phyloP scores from a whole-genome alignment of 1,140 invertebrate species.

The Lethocerus indicus region DNA sequence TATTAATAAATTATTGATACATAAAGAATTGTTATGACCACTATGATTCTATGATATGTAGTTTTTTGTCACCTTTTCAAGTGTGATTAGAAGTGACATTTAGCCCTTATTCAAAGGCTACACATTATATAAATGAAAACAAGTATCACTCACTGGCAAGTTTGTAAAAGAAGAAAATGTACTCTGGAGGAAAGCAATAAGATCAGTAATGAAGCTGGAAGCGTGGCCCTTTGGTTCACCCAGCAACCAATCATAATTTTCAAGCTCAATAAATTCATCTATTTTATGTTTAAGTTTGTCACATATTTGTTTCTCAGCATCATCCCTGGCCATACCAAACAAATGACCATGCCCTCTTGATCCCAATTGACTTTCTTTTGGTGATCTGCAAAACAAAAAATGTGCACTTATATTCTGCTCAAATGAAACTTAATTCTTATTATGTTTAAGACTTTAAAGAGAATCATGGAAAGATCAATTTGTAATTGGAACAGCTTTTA shows the following conservation, averaged over 20 bases:
- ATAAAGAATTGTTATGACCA: too few relatives aligned
- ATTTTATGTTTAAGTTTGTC: conserved; percentile 84
- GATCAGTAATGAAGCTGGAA: conserved; percentile 85
- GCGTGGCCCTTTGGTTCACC: conserved; percentile 80
- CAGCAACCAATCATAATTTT: conserved; percentile 90
- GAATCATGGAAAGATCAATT: too few relatives aligned
- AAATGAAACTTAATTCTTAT: not conserved
- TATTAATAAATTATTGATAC: not conserved
- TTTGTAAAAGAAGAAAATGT: conserved; percentile 87
- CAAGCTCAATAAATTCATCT: conserved; percentile 84
- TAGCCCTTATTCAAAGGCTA: not conserved
- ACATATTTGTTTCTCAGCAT: conserved; percentile 94
- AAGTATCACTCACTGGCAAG: conserved; percentile 50
- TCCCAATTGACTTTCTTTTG: conserved; percentile 34
- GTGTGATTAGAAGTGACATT: not conserved
- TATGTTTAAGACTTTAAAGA: too few relatives aligned
- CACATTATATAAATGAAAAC: too few relatives aligned
- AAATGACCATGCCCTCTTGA: conserved; percentile 53
- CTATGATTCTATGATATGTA: too few relatives aligned
- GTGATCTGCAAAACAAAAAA: conserved; percentile 22
- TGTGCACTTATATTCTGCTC: not conserved
- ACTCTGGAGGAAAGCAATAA: conserved; percentile 86
- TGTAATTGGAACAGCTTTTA: too few relatives aligned
- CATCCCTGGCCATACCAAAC: conserved; percentile 85
- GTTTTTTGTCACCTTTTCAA: not conserved